Evolutionary conservation across 2,888 invertebrate species (phyloP), one percentile per base, ranked within the genome.

Genomic region (Phymatocera aterrima): DNA sequence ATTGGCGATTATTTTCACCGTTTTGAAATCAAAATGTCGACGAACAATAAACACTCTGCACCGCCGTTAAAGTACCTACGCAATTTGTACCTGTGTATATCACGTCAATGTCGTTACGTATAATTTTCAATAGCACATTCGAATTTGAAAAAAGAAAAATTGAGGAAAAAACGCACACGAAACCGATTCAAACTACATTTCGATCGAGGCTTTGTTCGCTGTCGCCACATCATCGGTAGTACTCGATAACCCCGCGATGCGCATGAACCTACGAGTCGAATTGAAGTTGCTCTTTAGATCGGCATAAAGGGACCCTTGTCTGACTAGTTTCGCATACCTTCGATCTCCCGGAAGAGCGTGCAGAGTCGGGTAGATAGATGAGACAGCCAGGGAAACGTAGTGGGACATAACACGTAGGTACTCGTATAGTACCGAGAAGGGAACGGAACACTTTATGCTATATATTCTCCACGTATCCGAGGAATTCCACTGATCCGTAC

Each of bases 311-410:
- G 68, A 34, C 10, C 10, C 68, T 43, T 43, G 68, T 28, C 68
- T 8, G 6, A 5, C n/a, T 37, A 21, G 28, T n/a, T 24, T 46
- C 21, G 68, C 68, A 68, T 68, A 46, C 46, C 46, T 46, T n/a
- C 43, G 68, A 3, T 15, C 28, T 68, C 68, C 68, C 68, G 68
- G 68, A 68, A 68, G 68, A 68, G 68, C 24, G 24, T 43, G 64
- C 15, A 37, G 61, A 64, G 54, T 21, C 24, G 68, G 46, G 46
- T 68, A 46, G 68, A 68, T 28, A 68, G 46, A 46, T 15, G 61
- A 64, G 61, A 37, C 61, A 64, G 61, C 18, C 61, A 37, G 6
- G 61, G 18, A n/a, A 64, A 37, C 61, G 61, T 64, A 1, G 61
- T 24, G 34, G 18, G 18, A 46, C n/a, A 40, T 68, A 68, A 68